Evolutionary conservation across 1,140 invertebrate species (phyloP).

Genomic region (Solenopsis fugax): DNA sequence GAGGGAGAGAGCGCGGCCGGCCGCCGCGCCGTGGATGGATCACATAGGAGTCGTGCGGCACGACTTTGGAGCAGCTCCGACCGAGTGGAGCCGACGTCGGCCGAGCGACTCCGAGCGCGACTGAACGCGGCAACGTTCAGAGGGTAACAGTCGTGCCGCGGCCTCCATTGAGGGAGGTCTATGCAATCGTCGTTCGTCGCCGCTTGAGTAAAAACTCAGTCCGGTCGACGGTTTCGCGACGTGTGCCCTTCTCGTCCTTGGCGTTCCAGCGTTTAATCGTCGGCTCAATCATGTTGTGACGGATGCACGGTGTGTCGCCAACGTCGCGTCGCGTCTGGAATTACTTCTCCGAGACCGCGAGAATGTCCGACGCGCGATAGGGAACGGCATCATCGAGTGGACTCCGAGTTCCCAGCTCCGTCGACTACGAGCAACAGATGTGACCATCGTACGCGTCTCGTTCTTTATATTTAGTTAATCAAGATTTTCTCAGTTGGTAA

Average conservation of each 20-base stretch:
- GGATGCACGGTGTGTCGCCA: conserved; percentile 9
- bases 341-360: background rate
- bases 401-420: background rate
- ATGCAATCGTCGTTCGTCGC: conserved; percentile 29
- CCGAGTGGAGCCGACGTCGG: conserved; percentile 68
- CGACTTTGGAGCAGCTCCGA: conserved; percentile 58
- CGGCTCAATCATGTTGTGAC: conserved; percentile 67
- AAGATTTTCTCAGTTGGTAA: conserved; percentile 67
- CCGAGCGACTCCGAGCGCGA: conserved; percentile 74
- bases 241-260: background rate
- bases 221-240: conserved; percentile 1
- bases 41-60: conserved; percentile 64
- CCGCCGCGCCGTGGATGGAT: conserved; percentile 37
- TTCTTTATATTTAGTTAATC: conserved; percentile 74
- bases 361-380: conserved; percentile 43
- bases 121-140: conserved; percentile 82
- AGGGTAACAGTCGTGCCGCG: conserved; percentile 85
- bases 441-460: conserved; percentile 66
- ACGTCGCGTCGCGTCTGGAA: background rate
- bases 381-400: background rate
- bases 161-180: conserved; percentile 81
- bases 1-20: conserved; percentile 50
- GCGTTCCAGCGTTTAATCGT: background rate
- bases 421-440: conserved; percentile 74
- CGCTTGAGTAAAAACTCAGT: background rate